Evolutionary conservation across 2,888 invertebrate species (phyloP), one percentile per base, ranked within the genome.

Genomic region (Tipula vernalis): DNA sequence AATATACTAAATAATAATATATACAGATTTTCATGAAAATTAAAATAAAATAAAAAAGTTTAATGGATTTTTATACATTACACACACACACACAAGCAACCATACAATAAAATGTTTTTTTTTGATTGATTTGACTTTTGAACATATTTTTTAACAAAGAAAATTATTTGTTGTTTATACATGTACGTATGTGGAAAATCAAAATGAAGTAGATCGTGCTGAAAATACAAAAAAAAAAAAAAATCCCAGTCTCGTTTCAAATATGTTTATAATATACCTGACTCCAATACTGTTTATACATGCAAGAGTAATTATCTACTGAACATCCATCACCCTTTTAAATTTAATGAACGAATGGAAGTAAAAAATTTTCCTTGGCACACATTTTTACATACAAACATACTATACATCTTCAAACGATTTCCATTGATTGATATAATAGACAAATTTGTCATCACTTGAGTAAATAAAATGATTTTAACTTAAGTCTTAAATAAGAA

Each of bases 391-490:
- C 28, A 71, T 5, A 28, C 71, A n/a, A 51, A 71, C 28, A 28
- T 71, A 18, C 3, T 28, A 8, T 18, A 28, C 10, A 18, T 71
- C 71, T 71, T 71, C 71, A 71, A 71, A 71, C 71, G 71, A 71
- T 71, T 71, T 71, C 71, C 28, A 71, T 71, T 71, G 71, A 71
- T 71, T 71, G 71, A 71, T 71, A 71, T 71, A 71, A 71, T 71
- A 71, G 71, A 71, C 71, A 71, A 71, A 71, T 71, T 71, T 71
- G 71, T 71, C 71, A 71, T 71, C 71, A 71, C 71, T 71, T 71
- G 28, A 71, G 71, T 71, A 71, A 71, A 71, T 71, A 71, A 71
- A 71, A 71, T 28, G 13, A 71, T 28, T 18, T 51, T 51, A 44
- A 57, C 51, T 57, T 57, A 57, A 57, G 71, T 71, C 28, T 28